Evolutionary conservation across 2,797 vertebrate species (phyloP).

Genomic region (Harpagifer antarcticus): DNA sequence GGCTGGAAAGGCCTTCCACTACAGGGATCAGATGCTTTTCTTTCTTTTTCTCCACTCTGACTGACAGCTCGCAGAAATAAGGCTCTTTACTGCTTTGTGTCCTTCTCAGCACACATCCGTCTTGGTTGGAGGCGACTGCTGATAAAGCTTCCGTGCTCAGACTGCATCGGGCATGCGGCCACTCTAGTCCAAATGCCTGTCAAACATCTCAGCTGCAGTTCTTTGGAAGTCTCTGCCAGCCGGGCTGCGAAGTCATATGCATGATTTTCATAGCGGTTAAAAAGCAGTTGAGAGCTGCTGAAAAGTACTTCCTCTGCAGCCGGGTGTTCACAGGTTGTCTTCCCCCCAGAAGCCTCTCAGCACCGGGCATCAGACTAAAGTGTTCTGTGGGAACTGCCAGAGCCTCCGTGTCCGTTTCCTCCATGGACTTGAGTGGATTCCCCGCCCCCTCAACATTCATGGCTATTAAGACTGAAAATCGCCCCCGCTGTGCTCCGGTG

Average conservation of each 20-base stretch:
- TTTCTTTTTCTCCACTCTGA: conserved; percentile 64
- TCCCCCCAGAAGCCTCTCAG: conserved; percentile 27
- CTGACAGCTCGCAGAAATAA: conserved; percentile 71
- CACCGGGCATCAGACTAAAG: conserved; percentile 42
- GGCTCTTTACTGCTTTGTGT: conserved; percentile 47
- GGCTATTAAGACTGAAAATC: conserved; percentile 59
- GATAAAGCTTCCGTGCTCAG: conserved; percentile 50
- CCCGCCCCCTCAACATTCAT: conserved; percentile 53
- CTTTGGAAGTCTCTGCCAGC: conserved; percentile 17
- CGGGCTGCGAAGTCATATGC: not conserved
- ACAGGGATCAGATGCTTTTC: conserved; percentile 70
- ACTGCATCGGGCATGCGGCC: not conserved
- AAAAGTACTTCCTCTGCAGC: conserved; percentile 42
- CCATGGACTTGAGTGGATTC: conserved; percentile 62
- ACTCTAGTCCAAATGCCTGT: conserved; percentile 8
- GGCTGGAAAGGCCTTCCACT: conserved; percentile 65
- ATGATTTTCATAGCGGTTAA: conserved; percentile 25
- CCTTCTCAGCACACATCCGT: conserved; percentile 63
- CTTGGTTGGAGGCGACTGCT: conserved; percentile 56
- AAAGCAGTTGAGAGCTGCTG: conserved; percentile 18
- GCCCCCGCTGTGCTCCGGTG: conserved; percentile 58
- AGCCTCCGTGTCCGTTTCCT: conserved; percentile 56
- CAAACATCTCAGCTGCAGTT: conserved; percentile 27
- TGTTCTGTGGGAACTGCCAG: conserved; percentile 75
- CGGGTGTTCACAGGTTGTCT: conserved; percentile 54